phyloP scores from a whole-genome alignment of 2,888 invertebrate species.

The Hydrotaea diabolus region DNA sequence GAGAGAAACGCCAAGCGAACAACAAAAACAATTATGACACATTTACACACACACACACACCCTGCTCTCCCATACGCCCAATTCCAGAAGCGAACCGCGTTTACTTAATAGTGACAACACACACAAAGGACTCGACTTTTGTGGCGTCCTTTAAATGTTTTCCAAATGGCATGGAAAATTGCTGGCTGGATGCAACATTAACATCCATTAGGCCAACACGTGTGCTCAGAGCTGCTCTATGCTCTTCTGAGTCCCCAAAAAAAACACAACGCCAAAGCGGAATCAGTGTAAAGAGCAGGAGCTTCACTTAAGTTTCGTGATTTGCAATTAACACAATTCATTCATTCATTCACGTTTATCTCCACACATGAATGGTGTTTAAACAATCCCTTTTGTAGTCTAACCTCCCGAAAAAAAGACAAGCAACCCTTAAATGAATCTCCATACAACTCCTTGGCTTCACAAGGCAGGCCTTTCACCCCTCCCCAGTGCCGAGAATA shows the following conservation, averaged over 20 bases:
- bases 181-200: conserved; percentile 44
- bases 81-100: not conserved
- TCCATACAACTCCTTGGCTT: not conserved
- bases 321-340: conserved; percentile 79
- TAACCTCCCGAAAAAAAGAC: not conserved
- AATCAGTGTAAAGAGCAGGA: no score
- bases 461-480: conserved; percentile 2
- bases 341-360: conserved; percentile 55
- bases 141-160: conserved; percentile 2
- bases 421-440: not conserved
- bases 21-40: conserved; percentile 13
- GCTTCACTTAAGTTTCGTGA: conserved; percentile 72
- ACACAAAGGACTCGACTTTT: not conserved
- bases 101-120: not conserved
- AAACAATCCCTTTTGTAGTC: conserved; percentile 69
- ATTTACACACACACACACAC: conserved; percentile 5
- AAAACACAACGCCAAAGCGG: not conserved
- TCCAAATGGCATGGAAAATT: conserved; percentile 24
- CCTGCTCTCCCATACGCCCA: no score
- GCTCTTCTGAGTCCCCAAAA: not conserved
- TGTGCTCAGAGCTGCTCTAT: conserved; percentile 18
- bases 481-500: not conserved
- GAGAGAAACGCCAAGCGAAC: not conserved
- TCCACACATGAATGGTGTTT: conserved; percentile 79
- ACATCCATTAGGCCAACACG: conserved; percentile 62